A percentile compares a stretch with the other conserved stretches of the same genome.
Evolutionary conservation across 2,113 vertebrate genomes (phyloP).

Genomic region (Hydrochoerus hydrochaeris): DNA sequence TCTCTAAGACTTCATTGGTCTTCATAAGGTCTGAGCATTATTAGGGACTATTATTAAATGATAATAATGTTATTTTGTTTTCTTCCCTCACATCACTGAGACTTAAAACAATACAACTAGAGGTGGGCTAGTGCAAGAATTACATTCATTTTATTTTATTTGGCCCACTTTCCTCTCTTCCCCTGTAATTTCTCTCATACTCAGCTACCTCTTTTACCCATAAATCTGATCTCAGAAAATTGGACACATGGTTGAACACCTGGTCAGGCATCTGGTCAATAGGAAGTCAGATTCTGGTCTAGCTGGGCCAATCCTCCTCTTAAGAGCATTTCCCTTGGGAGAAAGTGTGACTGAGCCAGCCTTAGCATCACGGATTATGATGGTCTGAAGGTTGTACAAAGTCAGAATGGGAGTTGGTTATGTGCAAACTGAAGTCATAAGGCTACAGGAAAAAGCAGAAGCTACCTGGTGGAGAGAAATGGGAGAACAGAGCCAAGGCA

Average conservation of each 20-base stretch:
- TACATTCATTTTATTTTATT: conserved; percentile 11
- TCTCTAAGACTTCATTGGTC: conserved; percentile 18
- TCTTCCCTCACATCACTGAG: not conserved
- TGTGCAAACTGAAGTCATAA: not conserved
- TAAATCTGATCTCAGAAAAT: not conserved
- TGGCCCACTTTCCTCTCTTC: not conserved
- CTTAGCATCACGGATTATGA: not conserved
- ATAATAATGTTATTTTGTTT: conserved; percentile 15
- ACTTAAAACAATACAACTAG: not conserved
- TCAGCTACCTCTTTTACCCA: not conserved
- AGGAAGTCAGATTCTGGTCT: not conserved
- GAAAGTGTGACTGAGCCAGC: not conserved
- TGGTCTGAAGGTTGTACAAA: not conserved
- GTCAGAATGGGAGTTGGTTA: not conserved
- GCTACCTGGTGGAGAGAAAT: not conserved
- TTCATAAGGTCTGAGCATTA: conserved; percentile 42
- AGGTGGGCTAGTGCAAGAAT: not conserved
- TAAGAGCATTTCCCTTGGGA: not conserved
- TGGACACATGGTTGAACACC: not conserved
- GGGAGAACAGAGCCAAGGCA: not conserved
- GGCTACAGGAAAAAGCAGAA: not conserved
- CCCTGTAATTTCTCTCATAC: not conserved
- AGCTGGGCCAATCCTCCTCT: not conserved
- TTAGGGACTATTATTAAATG: conserved; percentile 15
- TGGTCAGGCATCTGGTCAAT: not conserved